Evolutionary conservation across 2,888 invertebrate genomes (phyloP).

Genomic region (Eupithecia tripunctaria): DNA sequence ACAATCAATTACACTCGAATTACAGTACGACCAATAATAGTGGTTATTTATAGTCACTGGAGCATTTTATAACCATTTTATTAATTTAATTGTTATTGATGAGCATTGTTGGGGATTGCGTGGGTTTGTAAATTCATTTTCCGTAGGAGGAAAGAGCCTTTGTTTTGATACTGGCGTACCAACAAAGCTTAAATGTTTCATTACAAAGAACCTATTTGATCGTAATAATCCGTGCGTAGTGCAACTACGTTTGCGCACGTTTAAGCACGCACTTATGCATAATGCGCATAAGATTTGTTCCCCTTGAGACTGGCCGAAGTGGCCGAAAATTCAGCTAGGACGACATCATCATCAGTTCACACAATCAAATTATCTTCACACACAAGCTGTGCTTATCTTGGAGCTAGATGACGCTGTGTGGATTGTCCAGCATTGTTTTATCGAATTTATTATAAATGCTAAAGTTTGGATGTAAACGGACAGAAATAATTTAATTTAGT

Average conservation of each 20-base stretch:
- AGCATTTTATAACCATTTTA: constrained; percentile 80
- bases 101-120: constrained; percentile 65
- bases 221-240: neutral
- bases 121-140: constrained; percentile 65
- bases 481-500: neutral
- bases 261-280: neutral
- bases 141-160: constrained; percentile 58
- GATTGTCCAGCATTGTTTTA: too few species aligned
- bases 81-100: constrained; percentile 80
- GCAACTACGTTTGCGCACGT: neutral
- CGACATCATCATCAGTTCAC: too few species aligned
- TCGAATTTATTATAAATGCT: too few species aligned
- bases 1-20: constrained; percentile 80
- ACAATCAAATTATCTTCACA: too few species aligned
- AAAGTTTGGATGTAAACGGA: too few species aligned
- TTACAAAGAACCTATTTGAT: neutral
- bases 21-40: constrained; percentile 75
- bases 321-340: too few species aligned
- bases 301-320: too few species aligned
- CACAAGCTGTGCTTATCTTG: too few species aligned
- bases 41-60: constrained; percentile 78
- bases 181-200: constrained; percentile 5
- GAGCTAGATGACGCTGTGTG: too few species aligned
- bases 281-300: too few species aligned
- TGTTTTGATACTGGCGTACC: constrained; percentile 50